Percentiles rank a stretch among this genome's conserved stretches.
Evolutionary conservation across 1,140 invertebrate genomes (phyloP).

Genomic region (Listronotus oregonensis): DNA sequence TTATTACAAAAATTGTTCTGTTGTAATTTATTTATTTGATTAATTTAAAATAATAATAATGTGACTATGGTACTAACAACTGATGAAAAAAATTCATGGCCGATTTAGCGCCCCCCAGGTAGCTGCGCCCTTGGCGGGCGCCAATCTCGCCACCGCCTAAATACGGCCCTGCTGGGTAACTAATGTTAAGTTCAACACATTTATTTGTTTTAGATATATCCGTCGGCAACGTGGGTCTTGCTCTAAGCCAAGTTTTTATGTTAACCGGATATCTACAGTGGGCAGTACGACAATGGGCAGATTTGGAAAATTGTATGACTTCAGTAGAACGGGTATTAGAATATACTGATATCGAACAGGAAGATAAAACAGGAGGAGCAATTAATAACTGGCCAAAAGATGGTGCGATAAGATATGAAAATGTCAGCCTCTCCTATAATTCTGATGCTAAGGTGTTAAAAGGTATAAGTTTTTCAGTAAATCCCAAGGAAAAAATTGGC

Average conservation of each 20-base stretch:
- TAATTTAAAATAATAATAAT: too few relatives aligned
- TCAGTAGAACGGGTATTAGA: constrained; percentile 78
- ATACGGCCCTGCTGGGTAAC: too few relatives aligned
- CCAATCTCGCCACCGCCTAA: too few relatives aligned
- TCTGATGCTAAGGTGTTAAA: constrained; percentile 71
- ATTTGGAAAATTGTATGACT: constrained; percentile 79
- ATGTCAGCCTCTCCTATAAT: constrained; percentile 70
- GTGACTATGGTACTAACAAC: too few relatives aligned
- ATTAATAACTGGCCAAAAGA: constrained; percentile 68
- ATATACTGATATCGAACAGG: constrained; percentile 72
- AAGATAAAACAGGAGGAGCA: constrained; percentile 61
- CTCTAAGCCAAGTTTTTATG: constrained; percentile 65
- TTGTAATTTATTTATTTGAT: too few relatives aligned
- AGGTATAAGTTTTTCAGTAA: constrained; percentile 69
- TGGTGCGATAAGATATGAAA: constrained; percentile 72
- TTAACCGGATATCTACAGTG: constrained; percentile 68
- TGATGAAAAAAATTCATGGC: too few relatives aligned
- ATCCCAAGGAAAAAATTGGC: constrained; percentile 69
- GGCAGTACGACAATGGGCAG: constrained; percentile 67
- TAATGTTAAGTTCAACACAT: too few relatives aligned
- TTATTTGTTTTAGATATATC: constrained; percentile 49
- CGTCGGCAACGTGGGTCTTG: constrained; percentile 65
- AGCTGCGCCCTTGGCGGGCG: too few relatives aligned
- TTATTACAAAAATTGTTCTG: too few relatives aligned
- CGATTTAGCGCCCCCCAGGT: too few relatives aligned